These are phyloP conservation scores for Oxyteleia sp. DNA, from an alignment of 2,888 invertebrate species.

Conservation along the genomic window DNA sequence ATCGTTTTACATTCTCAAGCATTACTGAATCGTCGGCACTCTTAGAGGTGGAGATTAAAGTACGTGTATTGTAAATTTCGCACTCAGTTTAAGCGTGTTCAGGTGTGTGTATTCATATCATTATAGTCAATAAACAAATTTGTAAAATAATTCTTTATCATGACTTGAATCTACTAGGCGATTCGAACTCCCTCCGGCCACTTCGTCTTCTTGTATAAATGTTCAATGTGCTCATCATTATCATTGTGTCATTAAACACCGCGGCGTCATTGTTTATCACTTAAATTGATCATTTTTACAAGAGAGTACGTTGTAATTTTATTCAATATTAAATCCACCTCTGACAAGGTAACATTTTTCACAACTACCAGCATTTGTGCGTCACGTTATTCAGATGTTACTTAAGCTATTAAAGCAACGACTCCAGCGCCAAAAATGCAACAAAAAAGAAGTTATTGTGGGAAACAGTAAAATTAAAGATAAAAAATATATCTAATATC, in stretches of 20 bases:
- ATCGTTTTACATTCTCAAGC: conserved; percentile 72
- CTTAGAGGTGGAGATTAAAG: conserved; percentile 62
- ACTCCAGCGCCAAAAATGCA: too few species aligned
- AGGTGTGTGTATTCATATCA: conserved; percentile 23
- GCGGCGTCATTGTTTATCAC: not conserved
- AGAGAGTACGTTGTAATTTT: not conserved
- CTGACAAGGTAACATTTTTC: conserved; percentile 46
- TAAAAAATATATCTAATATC: too few species aligned
- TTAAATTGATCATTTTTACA: conserved; percentile 31
- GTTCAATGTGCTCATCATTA: not conserved
- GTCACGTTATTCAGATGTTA: too few species aligned
- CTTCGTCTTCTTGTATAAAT: conserved; percentile 27
- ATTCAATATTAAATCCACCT: conserved; percentile 48
- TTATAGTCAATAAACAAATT: conserved; percentile 50
- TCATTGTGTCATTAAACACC: too few species aligned
- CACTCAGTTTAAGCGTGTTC: conserved; percentile 25
- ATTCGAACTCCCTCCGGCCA: conserved; percentile 18
- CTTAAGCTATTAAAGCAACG: too few species aligned
- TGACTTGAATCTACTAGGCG: conserved; percentile 14
- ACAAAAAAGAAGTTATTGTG: too few species aligned
- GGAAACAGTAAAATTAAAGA: too few species aligned
- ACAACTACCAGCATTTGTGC: too few species aligned
- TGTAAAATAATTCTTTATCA: conserved; percentile 26
- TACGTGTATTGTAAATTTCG: conserved; percentile 28
- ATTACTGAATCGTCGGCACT: conserved; percentile 56